Conservation (phyloP, 2,113 vertebrate genomes). For the Atlantisia rogersi region DNA sequence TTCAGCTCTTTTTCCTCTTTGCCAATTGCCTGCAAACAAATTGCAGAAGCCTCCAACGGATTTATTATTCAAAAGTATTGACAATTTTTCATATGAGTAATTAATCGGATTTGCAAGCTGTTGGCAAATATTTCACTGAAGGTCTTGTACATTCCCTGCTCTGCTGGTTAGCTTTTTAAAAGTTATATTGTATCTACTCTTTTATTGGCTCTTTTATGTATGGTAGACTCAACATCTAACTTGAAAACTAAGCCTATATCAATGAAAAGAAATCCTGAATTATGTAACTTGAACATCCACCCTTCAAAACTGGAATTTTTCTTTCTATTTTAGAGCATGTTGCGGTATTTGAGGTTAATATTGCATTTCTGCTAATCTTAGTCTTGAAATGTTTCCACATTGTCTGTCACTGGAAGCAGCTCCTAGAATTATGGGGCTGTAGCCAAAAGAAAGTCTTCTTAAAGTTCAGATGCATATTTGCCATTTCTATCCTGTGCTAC, state of each 20-base stretch:
- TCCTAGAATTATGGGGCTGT: background rate
- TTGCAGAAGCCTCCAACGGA: background rate
- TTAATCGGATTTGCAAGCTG: background rate
- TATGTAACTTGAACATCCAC: background rate
- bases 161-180: background rate
- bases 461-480: background rate
- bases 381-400: fast-evolving
- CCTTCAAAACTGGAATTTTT: background rate
- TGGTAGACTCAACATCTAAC: background rate
- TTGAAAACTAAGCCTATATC: background rate
- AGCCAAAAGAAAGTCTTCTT: background rate
- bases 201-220: background rate
- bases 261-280: background rate
- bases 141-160: background rate
- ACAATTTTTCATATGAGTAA: background rate
- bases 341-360: background rate
- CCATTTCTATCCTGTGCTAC: background rate
- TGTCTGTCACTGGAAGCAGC: background rate
- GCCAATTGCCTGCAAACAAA: background rate
- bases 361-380: background rate
- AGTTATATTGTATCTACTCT: background rate
- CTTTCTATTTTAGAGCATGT: background rate
- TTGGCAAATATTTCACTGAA: background rate
- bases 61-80: background rate
- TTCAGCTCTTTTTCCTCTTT: background rate